Evolutionary conservation across 2,888 invertebrate genomes (phyloP).

Genomic region (Tetheella fluctuosa): DNA sequence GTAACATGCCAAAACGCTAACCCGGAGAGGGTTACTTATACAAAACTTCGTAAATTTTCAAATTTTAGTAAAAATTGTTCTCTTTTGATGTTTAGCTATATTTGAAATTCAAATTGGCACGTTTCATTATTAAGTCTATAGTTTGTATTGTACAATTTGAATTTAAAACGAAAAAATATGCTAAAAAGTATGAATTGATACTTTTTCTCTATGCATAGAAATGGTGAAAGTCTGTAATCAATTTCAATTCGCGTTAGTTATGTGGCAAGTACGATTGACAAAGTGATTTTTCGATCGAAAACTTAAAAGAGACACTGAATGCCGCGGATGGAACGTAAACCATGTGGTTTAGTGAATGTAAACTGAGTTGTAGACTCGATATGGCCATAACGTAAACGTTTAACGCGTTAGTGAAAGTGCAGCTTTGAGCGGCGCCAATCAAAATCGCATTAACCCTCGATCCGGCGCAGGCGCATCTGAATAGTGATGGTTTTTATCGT

Average conservation of each 20-base stretch:
- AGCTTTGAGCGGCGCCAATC: conserved; percentile 67
- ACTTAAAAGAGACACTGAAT: conserved; percentile 29
- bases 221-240: conserved; percentile 38
- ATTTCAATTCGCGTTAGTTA: conserved; percentile 31
- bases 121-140: neutral
- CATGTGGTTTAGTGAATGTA: conserved; percentile 44
- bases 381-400: conserved; percentile 58
- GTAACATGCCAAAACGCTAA: conserved; percentile 19
- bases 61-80: neutral
- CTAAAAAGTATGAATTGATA: conserved; percentile 1
- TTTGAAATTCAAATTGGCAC: conserved; percentile 9
- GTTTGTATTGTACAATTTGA: conserved; percentile 9
- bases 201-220: conserved; percentile 6
- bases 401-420: conserved; percentile 72
- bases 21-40: conserved; percentile 1
- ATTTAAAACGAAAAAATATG: conserved; percentile 11
- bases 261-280: conserved; percentile 26
- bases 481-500: conserved; percentile 34
- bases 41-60: neutral
- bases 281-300: conserved; percentile 37
- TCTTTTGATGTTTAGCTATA: conserved; percentile 8
- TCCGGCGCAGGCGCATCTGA: conserved; percentile 48
- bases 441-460: conserved; percentile 69
- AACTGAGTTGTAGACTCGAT: conserved; percentile 31
- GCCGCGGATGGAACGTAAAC: conserved; percentile 32